Conservation (phyloP, 2,113 vertebrate genomes). For the Malurus melanocephalus region DNA sequence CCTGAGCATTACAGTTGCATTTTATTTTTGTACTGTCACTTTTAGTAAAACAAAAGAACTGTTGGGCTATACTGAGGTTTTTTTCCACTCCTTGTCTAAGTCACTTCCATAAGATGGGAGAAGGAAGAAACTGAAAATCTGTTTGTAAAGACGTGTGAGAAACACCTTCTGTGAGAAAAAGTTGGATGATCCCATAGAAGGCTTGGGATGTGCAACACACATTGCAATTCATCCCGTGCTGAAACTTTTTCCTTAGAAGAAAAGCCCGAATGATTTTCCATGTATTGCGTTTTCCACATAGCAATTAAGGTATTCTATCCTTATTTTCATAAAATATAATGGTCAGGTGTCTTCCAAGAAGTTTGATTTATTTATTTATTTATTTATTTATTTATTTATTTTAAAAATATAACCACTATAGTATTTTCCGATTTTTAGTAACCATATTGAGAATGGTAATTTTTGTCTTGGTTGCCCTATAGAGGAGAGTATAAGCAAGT, state of each 20-base stretch:
- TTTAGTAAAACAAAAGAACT: background rate
- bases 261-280: background rate
- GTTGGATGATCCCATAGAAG: background rate
- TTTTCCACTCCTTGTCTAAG: background rate
- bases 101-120: background rate
- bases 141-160: background rate
- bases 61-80: background rate
- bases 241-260: background rate
- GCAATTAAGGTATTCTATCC: background rate
- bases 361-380: background rate
- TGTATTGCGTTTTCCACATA: background rate
- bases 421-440: background rate
- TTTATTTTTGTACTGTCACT: background rate
- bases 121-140: background rate
- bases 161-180: background rate
- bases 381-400: too few relatives aligned
- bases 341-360: background rate
- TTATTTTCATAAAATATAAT: background rate
- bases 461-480: background rate
- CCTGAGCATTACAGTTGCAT: background rate
- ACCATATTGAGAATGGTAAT: background rate
- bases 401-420: rapidly evolving
- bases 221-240: background rate
- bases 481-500: background rate
- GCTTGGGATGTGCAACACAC: background rate